Conservation (phyloP, 1,140 invertebrate genomes). For the Oryctes rhinoceros region DNA sequence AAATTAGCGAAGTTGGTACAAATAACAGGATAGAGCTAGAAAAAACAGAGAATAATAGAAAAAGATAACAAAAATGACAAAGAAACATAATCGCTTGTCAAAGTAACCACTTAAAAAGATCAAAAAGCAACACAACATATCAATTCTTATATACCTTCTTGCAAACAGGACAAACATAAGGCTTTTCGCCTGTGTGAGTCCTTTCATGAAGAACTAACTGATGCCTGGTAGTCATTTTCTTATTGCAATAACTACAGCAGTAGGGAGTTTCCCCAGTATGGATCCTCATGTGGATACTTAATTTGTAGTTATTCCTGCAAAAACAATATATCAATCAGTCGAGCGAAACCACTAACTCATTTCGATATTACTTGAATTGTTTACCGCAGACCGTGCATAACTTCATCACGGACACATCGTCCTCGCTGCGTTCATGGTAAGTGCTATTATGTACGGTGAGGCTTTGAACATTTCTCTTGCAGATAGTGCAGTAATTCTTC, state of each 20-base stretch:
- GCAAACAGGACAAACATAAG: constrained; percentile 60
- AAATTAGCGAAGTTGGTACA: too few relatives aligned
- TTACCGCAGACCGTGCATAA: constrained; percentile 49
- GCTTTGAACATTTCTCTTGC: constrained; percentile 43
- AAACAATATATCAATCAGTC: not conserved
- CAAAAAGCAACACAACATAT: too few relatives aligned
- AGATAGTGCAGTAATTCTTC: constrained; percentile 43
- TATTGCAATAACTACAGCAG: constrained; percentile 47
- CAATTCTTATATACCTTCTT: constrained; percentile 47
- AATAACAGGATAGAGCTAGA: too few relatives aligned
- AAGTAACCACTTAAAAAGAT: too few relatives aligned
- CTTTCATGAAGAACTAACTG: constrained; percentile 46
- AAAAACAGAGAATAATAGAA: not conserved
- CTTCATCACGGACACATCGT: constrained; percentile 17
- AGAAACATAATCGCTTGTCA: not conserved
- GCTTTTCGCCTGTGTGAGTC: constrained; percentile 55
- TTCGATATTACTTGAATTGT: constrained; percentile 45
- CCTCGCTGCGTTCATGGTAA: constrained; percentile 20
- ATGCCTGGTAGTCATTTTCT: constrained; percentile 41
- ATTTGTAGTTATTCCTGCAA: constrained; percentile 42
- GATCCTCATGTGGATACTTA: constrained; percentile 59
- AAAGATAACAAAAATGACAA: not conserved
- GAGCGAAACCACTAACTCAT: not conserved
- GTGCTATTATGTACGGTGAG: constrained; percentile 28
- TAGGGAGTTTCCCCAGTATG: constrained; percentile 58